Evolutionary conservation across 2,113 vertebrate genomes (phyloP), one percentile per base, ranked within the genome.

Genomic region (Poeciliopsis retropinna): DNA sequence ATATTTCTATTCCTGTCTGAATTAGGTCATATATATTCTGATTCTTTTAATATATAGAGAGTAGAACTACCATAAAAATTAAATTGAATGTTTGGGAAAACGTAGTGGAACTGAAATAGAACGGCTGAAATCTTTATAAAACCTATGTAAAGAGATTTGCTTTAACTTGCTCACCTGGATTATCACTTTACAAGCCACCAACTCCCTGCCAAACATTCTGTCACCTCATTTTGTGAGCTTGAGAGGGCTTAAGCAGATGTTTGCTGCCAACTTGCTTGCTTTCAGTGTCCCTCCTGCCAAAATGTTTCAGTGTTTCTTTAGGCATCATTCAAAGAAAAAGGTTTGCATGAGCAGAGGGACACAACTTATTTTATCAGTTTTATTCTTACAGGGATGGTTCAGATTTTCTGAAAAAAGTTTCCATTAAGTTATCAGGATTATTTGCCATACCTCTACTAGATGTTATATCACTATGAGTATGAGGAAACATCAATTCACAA

Each of bases 201-300:
- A 60, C 51, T 87, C 64, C 11, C 28, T 63, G 67, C 29, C 41
- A 11, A 34, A 32, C 51, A 41, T 76, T 17, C 27, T 75, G 60
- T 80, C 60, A 73, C 75, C 67, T 65, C 67, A 28, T 73, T 37
- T 31, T n/a, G 14, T 60, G 27, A 76, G 51, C 60, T 69, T 32
- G 41, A 76, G 80, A 71, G 76, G 78, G 82, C 83, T 81, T 83
- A 66, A 70, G 75, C 82, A 91, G 78, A 88, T 90, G 89, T 86
- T 88, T 62, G 15, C 72, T 9, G 39, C 74, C 72, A 80, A 60
- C 11, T 62, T 71, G 34, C 82, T 81, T 47, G 41, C 70, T 72
- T 67, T 78, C 60, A 13, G 65, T 63, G 62, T 88, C 73, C 69
- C 80, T 85, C 63, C 78, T 84, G 84, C 54, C 32, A 78, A 12